phyloP scores from a whole-genome alignment of 2,113 vertebrate species.

The Nycticebus coucang region DNA sequence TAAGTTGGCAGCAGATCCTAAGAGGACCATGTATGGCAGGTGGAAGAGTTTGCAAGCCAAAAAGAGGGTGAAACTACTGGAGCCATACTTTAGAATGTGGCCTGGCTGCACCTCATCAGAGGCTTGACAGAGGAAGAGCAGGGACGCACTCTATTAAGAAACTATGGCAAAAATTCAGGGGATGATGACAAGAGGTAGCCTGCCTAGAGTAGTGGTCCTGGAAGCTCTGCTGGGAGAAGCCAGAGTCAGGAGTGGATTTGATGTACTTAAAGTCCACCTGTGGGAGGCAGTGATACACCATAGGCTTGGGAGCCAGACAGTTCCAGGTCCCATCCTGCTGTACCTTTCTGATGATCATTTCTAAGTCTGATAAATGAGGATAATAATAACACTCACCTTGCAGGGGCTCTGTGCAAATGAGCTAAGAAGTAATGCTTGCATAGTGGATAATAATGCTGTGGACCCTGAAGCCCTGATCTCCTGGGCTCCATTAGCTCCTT shows the following conservation, averaged over 20 bases:
- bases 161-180: not conserved
- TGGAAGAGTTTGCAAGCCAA: not conserved
- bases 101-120: not conserved
- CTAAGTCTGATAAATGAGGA: constrained; percentile 31
- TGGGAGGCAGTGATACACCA: not conserved
- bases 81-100: not conserved
- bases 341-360: not conserved
- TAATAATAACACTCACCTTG: not conserved
- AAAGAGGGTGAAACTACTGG: not conserved
- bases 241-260: not conserved
- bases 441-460: not conserved
- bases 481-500: constrained; percentile 5
- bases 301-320: not conserved
- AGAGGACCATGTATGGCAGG: not conserved
- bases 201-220: not conserved
- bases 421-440: not conserved
- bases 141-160: not conserved
- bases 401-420: constrained; percentile 26
- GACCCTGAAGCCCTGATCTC: not conserved
- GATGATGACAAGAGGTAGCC: not conserved
- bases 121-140: constrained; percentile 7
- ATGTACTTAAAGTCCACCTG: not conserved
- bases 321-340: not conserved
- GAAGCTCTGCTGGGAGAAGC: not conserved
- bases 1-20: not conserved